These are phyloP conservation scores for Heliconius eleuchia DNA, from an alignment of 1,140 invertebrate species.

Conservation along the genomic window DNA sequence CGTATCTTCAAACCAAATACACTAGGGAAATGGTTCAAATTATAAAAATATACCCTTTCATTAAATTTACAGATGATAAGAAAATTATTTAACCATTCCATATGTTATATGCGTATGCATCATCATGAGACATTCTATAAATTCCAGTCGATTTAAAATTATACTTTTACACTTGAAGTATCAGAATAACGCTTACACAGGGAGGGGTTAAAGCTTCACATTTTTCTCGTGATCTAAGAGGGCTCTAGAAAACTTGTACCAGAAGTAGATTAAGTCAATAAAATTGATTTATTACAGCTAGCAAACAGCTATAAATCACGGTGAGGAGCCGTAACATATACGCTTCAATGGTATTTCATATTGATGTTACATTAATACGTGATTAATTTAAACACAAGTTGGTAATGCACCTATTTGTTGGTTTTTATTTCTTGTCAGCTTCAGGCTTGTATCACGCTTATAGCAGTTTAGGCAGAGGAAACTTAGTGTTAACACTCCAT, in stretches of 20 bases:
- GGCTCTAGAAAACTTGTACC: conserved; percentile 28
- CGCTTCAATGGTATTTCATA: conserved; percentile 22
- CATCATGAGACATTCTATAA: neutral
- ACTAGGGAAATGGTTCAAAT: no score
- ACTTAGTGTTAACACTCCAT: no score
- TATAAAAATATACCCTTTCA: no score
- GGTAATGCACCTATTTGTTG: neutral
- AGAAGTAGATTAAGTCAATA: conserved; percentile 54
- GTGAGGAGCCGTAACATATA: conserved; percentile 38
- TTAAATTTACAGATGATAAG: no score
- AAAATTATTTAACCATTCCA: neutral
- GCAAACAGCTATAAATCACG: conserved; percentile 72
- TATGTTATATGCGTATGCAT: neutral
- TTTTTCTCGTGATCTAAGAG: neutral
- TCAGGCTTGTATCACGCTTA: no score
- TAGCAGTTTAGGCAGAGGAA: no score
- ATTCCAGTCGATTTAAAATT: neutral
- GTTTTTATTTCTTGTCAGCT: no score
- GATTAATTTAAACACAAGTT: neutral
- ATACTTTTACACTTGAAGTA: neutral
- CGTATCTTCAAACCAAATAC: no score
- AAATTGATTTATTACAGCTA: conserved; percentile 64
- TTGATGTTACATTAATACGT: neutral
- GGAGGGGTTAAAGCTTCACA: neutral
- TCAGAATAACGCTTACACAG: neutral